A percentile compares a stretch with the other conserved stretches of the same genome.
Conservation (phyloP, 2,113 vertebrate genomes). For the Phylloscopus trochilus region DNA sequence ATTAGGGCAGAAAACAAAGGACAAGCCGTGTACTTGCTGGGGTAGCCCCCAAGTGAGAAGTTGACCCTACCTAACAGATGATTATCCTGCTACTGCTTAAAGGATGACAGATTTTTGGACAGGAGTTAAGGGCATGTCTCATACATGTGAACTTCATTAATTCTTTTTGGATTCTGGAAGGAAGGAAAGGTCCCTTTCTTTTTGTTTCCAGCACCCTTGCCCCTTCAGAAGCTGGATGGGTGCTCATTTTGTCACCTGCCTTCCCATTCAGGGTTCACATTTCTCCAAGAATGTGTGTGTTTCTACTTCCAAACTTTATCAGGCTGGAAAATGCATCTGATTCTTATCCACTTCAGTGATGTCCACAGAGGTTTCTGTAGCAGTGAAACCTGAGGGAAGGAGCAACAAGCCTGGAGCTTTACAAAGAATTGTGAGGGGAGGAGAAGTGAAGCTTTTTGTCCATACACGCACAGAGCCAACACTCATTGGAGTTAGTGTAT, state of each 20-base stretch:
- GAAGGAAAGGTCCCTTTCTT: not conserved
- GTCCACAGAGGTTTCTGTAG: not conserved
- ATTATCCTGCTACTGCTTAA: not conserved
- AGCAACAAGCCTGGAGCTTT: not conserved
- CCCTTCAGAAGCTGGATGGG: not conserved
- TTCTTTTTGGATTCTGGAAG: not conserved
- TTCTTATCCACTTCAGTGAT: not conserved
- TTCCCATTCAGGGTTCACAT: not conserved
- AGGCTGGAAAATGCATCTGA: not conserved
- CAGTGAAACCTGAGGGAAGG: not conserved
- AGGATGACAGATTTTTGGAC: not conserved
- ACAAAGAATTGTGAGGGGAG: not conserved
- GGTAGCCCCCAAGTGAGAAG: not conserved
- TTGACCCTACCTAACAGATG: not conserved
- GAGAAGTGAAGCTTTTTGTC: not conserved
- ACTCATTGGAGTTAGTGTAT: not conserved
- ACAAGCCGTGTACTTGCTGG: not conserved
- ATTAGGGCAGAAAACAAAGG: not conserved
- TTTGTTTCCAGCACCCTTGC: not conserved
- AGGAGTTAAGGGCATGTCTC: not conserved
- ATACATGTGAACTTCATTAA: not conserved
- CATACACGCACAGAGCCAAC: not conserved
- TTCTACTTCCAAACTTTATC: not conserved
- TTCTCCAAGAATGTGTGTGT: not conserved
- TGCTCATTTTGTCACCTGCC: not conserved